Evolutionary conservation across 1,140 invertebrate species (phyloP), one percentile per base, ranked within the genome.

Genomic region (Drosophila mojavensis): DNA sequence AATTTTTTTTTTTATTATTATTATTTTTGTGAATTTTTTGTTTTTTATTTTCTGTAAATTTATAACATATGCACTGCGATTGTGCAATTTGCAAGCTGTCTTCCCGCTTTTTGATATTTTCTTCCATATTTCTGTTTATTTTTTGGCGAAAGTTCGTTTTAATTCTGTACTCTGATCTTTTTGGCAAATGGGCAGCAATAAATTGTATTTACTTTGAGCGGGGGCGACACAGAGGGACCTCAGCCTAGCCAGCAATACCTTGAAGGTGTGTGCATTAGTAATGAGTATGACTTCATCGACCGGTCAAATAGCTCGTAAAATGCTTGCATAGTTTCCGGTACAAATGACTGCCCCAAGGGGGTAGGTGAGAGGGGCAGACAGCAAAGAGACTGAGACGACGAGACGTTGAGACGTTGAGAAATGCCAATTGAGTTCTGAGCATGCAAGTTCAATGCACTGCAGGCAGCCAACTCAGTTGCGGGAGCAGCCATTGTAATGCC

Each of bases 51-150:
- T 54, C 20, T 59, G 54, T n/a, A 69, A 70, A 71, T 75, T 75
- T 65, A 71, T 71, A 71, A 71, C 67, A 72, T 55, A 65, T 75
- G 68, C 73, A 75, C n/a, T 51, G 53, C 65, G 65, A 79, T 79
- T 79, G 76, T 78, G 76, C 76, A 78, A 78, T 78, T 78, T 69
- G 60, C 50, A 45, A 58, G 39, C 50, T 62, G 59, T 56, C 59
- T 74, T 70, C 54, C 48, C 59, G 7, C 28, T 39, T 63, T 36
- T 59, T 47, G 54, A 45, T 26, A 20, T 55, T 54, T 56, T 62
- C 20, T n/a, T 4, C n/a, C 41, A 50, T 53, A 0, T 65, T 58
- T 71, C 36, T 55, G 50, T 51, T 60, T 28, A 20, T 41, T 60
- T 70, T 60, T 47, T 68, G 17, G 58, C 50, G 56, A 55, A 65